Evolutionary conservation across 1,140 invertebrate genomes (phyloP).

Genomic region (Bursaphelenchus mucronatus): DNA sequence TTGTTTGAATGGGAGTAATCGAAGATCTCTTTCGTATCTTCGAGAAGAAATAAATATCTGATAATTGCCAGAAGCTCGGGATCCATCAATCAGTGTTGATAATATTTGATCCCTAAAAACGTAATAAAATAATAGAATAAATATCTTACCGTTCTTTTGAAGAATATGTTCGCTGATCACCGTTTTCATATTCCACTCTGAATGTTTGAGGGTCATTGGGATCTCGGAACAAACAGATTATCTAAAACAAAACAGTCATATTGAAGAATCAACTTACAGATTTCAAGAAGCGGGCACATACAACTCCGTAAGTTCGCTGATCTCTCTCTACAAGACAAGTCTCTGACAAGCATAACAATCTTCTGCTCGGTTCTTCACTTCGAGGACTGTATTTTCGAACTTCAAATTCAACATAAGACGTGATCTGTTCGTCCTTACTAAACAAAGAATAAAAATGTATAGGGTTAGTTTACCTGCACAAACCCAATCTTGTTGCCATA

Average conservation of each 20-base stretch:
- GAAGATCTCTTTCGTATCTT: slow-evolving; percentile 74
- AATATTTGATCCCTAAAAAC: slow-evolving; percentile 78
- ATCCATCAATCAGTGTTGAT: slow-evolving; percentile 88
- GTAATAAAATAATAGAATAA: slow-evolving; percentile 8
- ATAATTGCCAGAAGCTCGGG: slow-evolving; percentile 87
- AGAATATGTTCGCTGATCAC: slow-evolving; percentile 77
- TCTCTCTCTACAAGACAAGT: slow-evolving; percentile 91
- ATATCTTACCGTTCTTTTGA: slow-evolving; percentile 72
- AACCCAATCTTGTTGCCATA: slow-evolving; percentile 78
- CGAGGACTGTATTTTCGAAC: slow-evolving; percentile 80
- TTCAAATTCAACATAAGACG: slow-evolving; percentile 82
- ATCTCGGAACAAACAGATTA: slow-evolving; percentile 81
- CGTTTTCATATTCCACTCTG: slow-evolving; percentile 86
- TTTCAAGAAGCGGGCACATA: slow-evolving; percentile 78
- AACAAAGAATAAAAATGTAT: slow-evolving; percentile 51
- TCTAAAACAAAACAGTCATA: slow-evolving; percentile 56
- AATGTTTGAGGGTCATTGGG: slow-evolving; percentile 87
- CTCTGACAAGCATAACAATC: slow-evolving; percentile 89
- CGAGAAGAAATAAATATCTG: slow-evolving; percentile 91
- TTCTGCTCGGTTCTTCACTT: slow-evolving; percentile 68
- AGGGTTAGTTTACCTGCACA: slow-evolving; percentile 70
- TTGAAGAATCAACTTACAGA: slow-evolving; percentile 67
- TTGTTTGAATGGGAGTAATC: slow-evolving; percentile 79
- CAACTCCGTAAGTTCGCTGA: slow-evolving; percentile 86
- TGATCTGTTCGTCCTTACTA: slow-evolving; percentile 79